Percentiles rank a stretch among this genome's conserved stretches.
These are phyloP conservation scores for Drosophila ustulata DNA, from an alignment of 2,888 invertebrate species.

Conservation along the genomic window DNA sequence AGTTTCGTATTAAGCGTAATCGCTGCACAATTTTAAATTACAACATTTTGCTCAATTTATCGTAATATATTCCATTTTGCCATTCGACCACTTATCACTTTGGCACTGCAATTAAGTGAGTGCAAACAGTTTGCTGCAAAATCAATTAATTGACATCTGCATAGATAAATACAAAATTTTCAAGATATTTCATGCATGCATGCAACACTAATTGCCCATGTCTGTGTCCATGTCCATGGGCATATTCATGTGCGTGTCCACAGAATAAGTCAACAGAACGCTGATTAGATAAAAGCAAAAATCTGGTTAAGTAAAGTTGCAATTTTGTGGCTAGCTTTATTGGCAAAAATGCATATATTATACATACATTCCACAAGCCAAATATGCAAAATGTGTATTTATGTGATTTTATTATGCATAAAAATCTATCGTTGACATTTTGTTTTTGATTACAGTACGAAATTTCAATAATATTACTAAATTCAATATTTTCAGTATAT, in stretches of 20 bases:
- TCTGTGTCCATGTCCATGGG: background rate
- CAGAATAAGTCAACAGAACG: constrained; percentile 35
- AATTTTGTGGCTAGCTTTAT: constrained; percentile 22
- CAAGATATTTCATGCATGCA: constrained; percentile 32
- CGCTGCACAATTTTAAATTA: constrained; percentile 37
- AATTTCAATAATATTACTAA: constrained; percentile 1
- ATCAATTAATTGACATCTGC: constrained; percentile 52
- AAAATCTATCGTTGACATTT: background rate
- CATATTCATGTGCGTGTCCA: constrained; percentile 1
- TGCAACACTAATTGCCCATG: constrained; percentile 30
- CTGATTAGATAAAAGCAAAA: constrained; percentile 41
- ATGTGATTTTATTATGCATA: background rate
- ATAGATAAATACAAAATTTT: constrained; percentile 28
- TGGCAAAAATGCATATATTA: constrained; percentile 41
- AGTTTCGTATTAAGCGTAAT: constrained; percentile 43
- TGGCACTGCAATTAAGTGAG: constrained; percentile 14
- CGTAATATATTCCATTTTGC: constrained; percentile 3
- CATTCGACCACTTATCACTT: background rate
- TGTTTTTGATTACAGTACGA: constrained; percentile 4
- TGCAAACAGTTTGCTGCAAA: constrained; percentile 35
- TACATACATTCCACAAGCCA: constrained; percentile 20
- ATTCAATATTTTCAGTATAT: background rate
- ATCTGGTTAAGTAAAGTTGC: constrained; percentile 2
- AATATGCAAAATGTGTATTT: background rate
- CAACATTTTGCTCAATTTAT: constrained; percentile 16